A percentile compares a stretch with the other conserved stretches of the same genome.
Evolutionary conservation across 2,888 invertebrate genomes (phyloP).

Genomic region (Blera fallax): DNA sequence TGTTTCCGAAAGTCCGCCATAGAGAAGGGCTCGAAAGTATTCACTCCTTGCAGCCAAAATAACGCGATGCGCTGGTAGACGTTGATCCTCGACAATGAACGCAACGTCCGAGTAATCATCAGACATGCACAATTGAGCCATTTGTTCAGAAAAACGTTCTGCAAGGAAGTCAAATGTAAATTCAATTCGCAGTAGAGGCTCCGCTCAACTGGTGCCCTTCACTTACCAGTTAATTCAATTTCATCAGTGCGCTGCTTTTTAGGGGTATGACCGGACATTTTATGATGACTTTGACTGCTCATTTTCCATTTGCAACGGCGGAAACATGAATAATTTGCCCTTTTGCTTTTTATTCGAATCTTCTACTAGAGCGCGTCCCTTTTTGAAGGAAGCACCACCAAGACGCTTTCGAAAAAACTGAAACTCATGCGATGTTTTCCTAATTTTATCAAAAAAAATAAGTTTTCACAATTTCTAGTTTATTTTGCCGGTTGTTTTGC

Average conservation of each 20-base stretch:
- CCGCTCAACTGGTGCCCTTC: background rate
- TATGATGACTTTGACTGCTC: constrained; percentile 81
- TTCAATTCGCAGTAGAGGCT: background rate
- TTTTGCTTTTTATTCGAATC: constrained; percentile 6
- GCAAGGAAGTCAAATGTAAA: constrained; percentile 9
- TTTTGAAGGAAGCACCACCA: background rate
- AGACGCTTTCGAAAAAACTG: background rate
- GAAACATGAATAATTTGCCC: constrained; percentile 37
- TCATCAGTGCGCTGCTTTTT: constrained; percentile 83
- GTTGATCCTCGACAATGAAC: constrained; percentile 90
- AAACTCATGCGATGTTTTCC: background rate
- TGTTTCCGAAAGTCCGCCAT: constrained; percentile 90
- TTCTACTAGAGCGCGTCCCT: background rate
- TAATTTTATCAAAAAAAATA: background rate
- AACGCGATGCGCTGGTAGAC: constrained; percentile 83
- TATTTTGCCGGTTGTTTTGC: background rate
- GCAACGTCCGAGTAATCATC: constrained; percentile 96
- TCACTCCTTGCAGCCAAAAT: constrained; percentile 97
- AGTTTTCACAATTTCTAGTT: background rate
- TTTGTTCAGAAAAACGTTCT: constrained; percentile 91
- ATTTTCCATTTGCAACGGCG: constrained; percentile 74
- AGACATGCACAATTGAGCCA: constrained; percentile 92
- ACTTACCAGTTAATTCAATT: constrained; percentile 84
- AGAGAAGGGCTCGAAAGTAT: constrained; percentile 94
- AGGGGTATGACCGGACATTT: constrained; percentile 83